A percentile compares a stretch with the other conserved stretches of the same genome.
Conservation (phyloP, 2,888 invertebrate species). For the Cheilosia soror region DNA sequence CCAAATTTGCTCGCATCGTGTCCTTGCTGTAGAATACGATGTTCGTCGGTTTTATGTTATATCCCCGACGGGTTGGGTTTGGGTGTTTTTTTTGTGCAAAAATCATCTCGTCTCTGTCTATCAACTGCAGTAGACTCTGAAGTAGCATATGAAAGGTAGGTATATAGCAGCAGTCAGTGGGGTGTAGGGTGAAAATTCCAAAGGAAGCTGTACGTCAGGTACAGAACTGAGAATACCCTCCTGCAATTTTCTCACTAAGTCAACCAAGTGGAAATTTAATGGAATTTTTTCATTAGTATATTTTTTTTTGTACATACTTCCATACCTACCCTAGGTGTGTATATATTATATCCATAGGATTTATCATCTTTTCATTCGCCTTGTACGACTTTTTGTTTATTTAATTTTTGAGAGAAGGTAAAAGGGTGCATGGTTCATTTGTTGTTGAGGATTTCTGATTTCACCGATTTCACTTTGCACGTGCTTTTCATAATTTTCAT, state of each 20-base stretch:
- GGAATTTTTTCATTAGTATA: slow-evolving; percentile 64
- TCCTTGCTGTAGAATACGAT: slow-evolving; percentile 48
- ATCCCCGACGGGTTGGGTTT: not conserved
- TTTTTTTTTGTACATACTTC: slow-evolving; percentile 15
- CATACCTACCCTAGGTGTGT: not conserved
- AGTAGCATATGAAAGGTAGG: not conserved
- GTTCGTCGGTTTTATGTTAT: slow-evolving; percentile 8
- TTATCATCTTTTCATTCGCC: too few relatives aligned
- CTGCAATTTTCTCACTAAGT: slow-evolving; percentile 66
- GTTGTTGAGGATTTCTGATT: too few relatives aligned
- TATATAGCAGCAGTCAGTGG: not conserved
- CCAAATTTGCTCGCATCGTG: slow-evolving; percentile 40
- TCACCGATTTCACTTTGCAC: too few relatives aligned
- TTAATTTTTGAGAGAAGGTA: too few relatives aligned
- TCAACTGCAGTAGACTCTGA: slow-evolving; percentile 44
- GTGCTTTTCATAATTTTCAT: too few relatives aligned
- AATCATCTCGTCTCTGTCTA: slow-evolving; percentile 64
- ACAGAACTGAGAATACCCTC: slow-evolving; percentile 30
- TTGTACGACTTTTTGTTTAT: too few relatives aligned
- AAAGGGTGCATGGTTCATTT: too few relatives aligned
- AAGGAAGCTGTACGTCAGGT: slow-evolving; percentile 20
- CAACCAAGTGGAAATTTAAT: slow-evolving; percentile 73
- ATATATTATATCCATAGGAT: too few relatives aligned
- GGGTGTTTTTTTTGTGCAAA: slow-evolving; percentile 24
- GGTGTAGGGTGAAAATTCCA: slow-evolving; percentile 1